phyloP scores from a whole-genome alignment of 2,888 invertebrate species.

The Philonicus albiceps region DNA sequence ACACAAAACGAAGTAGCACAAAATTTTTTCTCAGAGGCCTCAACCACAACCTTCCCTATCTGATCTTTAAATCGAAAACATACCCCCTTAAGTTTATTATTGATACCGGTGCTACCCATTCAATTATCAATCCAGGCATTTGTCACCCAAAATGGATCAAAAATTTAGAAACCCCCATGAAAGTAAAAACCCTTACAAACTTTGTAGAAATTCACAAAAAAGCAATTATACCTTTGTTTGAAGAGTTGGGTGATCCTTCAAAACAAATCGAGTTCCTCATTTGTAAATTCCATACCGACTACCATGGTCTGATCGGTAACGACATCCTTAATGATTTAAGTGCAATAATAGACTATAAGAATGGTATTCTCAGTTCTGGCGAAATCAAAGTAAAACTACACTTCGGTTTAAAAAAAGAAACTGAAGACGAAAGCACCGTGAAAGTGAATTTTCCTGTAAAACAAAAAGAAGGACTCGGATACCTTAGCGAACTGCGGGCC shows the following conservation, averaged over 20 bases:
- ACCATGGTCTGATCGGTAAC: neutral
- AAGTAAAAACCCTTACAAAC: too few species aligned
- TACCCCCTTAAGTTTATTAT: too few species aligned
- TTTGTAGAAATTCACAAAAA: neutral
- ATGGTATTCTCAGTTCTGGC: neutral
- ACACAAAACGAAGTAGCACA: too few species aligned
- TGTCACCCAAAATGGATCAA: too few species aligned
- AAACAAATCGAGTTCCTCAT: neutral
- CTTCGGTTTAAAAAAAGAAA: neutral
- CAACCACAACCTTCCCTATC: too few species aligned
- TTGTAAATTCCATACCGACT: neutral
- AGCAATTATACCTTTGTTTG: neutral
- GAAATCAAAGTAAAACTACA: neutral
- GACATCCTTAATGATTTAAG: neutral
- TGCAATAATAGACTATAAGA: neutral
- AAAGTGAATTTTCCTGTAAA: neutral
- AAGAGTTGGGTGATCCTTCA: neutral
- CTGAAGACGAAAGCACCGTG: neutral
- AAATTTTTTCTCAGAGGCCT: too few species aligned
- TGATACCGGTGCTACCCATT: too few species aligned
- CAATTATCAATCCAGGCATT: too few species aligned
- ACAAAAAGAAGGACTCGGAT: neutral
- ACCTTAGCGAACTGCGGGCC: neutral
- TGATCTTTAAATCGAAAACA: too few species aligned
- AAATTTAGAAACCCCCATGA: too few species aligned